Base-by-base conservation (phyloP, 2,797 vertebrate species). In the Pipistrellus pygmaeus region DNA sequence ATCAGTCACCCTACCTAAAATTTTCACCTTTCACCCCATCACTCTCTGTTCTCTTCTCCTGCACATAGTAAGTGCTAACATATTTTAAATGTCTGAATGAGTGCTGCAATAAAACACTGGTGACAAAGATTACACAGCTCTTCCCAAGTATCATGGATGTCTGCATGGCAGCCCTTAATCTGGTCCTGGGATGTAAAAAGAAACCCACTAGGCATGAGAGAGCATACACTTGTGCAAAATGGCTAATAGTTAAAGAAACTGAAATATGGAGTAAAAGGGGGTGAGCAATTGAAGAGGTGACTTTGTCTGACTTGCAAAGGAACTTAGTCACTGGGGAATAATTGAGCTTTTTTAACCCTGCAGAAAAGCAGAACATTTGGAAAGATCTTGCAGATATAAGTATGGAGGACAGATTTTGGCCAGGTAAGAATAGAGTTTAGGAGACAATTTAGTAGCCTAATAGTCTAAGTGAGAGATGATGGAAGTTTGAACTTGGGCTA, bases 1-100 rank as follows among this genome's bases (percentile, higher is more conserved):
- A 25, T 94, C 68, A 85, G 46, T 78, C 23, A 80, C 75, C 20
- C 30, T 85, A 57, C 23, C 15, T 81, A 85, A 95, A 96, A 73
- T 76, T 41, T 51, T 7, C 57, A 64, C 85, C 14, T 87, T 75
- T 78, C 73, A 90, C 48, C 21, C 3, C 13, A 75, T 78, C 32
- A 8, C 10, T 89, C 21, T 64, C 20, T 93, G 27, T 60, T 60
- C 8, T 73, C 38, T 85, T 90, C 44, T 44, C 3, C 15, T 62
- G 30, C 8, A 55, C 53, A 66, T 12, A 86, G 32, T 25, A 92
- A 48, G 12, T 32, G n/a, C 14, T 86, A 46, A 87, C 81, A 85
- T 73, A 57, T 71, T 80, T 81, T 12, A 88, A 92, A 69, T 6
- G 13, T 41, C 27, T 80, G 53, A 88, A 53, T 87, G 23, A 57